phyloP scores from a whole-genome alignment of 2,888 invertebrate species.

The Actias luna region DNA sequence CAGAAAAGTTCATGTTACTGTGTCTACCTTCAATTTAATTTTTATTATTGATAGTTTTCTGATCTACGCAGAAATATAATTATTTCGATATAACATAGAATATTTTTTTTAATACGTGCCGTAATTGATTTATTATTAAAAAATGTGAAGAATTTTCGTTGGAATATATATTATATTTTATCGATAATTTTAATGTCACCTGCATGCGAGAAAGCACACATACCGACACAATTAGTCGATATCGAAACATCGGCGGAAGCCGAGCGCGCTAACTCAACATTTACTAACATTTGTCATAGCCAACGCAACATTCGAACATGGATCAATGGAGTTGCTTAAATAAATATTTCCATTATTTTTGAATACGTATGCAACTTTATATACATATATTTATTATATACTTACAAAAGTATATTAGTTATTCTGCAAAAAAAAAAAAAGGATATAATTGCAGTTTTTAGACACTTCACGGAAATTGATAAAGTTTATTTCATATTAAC shows the following conservation, averaged over 20 bases:
- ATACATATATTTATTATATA: too few species aligned
- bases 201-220: constrained; percentile 40
- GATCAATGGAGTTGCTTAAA: constrained; percentile 29
- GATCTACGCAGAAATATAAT: too few species aligned
- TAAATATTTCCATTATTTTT: constrained; percentile 2
- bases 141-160: background rate
- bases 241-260: constrained; percentile 50
- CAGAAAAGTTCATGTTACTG: too few species aligned
- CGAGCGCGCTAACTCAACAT: constrained; percentile 61
- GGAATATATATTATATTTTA: constrained; percentile 17
- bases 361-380: background rate
- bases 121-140: background rate
- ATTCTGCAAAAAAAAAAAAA: too few species aligned
- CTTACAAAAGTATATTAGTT: too few species aligned
- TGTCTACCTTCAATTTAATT: too few species aligned
- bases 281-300: constrained; percentile 71
- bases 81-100: too few species aligned
- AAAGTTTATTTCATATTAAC: too few species aligned
- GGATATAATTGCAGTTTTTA: too few species aligned
- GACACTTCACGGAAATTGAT: too few species aligned
- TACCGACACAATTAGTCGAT: constrained; percentile 72
- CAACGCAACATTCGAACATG: constrained; percentile 26
- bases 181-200: constrained; percentile 45
- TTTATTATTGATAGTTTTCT: too few species aligned
- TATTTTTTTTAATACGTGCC: too few species aligned